phyloP scores from a whole-genome alignment of 2,888 invertebrate species.

The Tenodera sinensis region DNA sequence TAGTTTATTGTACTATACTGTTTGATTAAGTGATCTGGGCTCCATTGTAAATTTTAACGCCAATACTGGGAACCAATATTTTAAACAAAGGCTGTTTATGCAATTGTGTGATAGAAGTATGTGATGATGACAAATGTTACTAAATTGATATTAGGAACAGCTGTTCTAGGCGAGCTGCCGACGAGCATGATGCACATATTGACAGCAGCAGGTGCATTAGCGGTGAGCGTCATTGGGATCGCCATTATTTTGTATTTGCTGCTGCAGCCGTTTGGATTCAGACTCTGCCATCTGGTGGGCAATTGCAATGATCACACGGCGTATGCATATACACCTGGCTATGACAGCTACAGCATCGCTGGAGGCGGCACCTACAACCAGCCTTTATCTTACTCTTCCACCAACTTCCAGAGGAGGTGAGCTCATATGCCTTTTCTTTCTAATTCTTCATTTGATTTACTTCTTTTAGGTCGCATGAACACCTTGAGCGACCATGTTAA shows the following conservation, averaged over 20 bases:
- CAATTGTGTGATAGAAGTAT: no score
- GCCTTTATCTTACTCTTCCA: constrained; percentile 12
- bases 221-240: constrained; percentile 33
- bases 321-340: constrained; percentile 16
- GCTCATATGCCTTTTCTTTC: background rate
- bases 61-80: no score
- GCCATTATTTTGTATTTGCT: constrained; percentile 34
- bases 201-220: constrained; percentile 19
- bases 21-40: no score
- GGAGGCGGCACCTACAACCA: constrained; percentile 27
- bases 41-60: no score
- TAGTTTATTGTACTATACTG: no score
- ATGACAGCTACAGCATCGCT: constrained; percentile 34
- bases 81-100: no score
- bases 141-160: background rate
- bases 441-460: background rate
- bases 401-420: constrained; percentile 30
- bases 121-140: background rate
- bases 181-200: constrained; percentile 14
- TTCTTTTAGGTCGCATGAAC: no score
- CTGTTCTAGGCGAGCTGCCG: background rate
- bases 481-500: no score
- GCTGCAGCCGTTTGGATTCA: constrained; percentile 35
- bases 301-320: constrained; percentile 32
- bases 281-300: constrained; percentile 36